Conservation (phyloP, 2,888 invertebrate genomes). For the Drosophila quinaria region DNA sequence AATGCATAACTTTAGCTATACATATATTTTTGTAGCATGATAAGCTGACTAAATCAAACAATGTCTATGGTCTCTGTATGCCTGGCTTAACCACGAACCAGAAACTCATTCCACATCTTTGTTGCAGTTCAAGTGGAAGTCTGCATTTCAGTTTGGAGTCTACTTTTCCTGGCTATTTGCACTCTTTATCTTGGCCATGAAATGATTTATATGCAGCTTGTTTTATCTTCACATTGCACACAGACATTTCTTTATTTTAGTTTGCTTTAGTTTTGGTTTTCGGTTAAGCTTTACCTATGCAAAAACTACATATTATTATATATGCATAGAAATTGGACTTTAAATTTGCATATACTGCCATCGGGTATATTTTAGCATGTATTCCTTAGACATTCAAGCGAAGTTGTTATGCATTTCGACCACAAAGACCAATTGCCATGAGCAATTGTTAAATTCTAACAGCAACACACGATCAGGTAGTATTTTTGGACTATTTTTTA, state of each 20-base stretch:
- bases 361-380: slow-evolving; percentile 17
- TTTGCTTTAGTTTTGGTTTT: slow-evolving; percentile 22
- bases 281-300: slow-evolving; percentile 28
- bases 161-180: slow-evolving; percentile 53
- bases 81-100: slow-evolving; percentile 21
- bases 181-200: slow-evolving; percentile 71
- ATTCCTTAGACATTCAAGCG: slow-evolving; percentile 4
- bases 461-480: slow-evolving; percentile 25
- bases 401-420: slow-evolving; percentile 19
- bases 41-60: slow-evolving; percentile 50
- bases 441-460: slow-evolving; percentile 20
- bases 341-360: slow-evolving; percentile 38
- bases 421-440: slow-evolving; percentile 7
- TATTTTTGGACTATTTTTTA: slow-evolving; percentile 3
- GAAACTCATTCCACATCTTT: slow-evolving; percentile 2
- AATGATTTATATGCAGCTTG: slow-evolving; percentile 73
- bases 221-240: slow-evolving; percentile 64
- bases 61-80: slow-evolving; percentile 18
- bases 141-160: slow-evolving; percentile 23
- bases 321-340: slow-evolving; percentile 66
- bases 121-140: slow-evolving; percentile 26
- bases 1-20: not conserved
- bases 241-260: slow-evolving; percentile 36
- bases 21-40: slow-evolving; percentile 32
- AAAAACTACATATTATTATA: slow-evolving; percentile 65